Conservation (phyloP, 2,888 invertebrate genomes). For the Heteromurus nitidus region DNA sequence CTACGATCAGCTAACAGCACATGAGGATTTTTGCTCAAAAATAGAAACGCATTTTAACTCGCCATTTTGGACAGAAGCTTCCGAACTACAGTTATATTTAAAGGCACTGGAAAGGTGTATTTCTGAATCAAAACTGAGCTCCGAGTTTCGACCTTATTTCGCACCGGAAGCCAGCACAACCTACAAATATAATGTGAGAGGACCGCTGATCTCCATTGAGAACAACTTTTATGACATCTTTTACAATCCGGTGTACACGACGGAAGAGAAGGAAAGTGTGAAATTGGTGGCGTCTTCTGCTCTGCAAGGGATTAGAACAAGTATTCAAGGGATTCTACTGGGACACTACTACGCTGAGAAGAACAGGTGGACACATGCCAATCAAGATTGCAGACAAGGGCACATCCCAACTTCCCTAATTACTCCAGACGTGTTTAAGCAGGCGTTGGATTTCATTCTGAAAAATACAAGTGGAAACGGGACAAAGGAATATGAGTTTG, state of each 20-base stretch:
- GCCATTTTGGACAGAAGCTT: not conserved
- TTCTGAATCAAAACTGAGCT: not conserved
- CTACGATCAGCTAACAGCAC: not conserved
- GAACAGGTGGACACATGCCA: constrained; percentile 69
- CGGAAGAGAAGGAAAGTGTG: not conserved
- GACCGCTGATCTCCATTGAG: constrained; percentile 65
- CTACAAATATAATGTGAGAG: constrained; percentile 45
- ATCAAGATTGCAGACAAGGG: constrained; percentile 40
- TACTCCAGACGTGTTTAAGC: constrained; percentile 27
- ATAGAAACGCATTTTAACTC: constrained; percentile 66
- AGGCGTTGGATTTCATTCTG: constrained; percentile 14
- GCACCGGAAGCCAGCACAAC: not conserved
- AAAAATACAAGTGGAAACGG: too few relatives aligned
- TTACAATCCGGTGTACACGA: not conserved
- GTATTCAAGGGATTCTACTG: constrained; percentile 61
- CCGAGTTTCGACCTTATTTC: not conserved
- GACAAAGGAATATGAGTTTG: not conserved
- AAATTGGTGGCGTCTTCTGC: constrained; percentile 41
- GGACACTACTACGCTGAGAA: constrained; percentile 69
- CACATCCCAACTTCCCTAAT: constrained; percentile 63
- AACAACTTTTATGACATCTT: constrained; percentile 60
- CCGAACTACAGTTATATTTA: constrained; percentile 44
- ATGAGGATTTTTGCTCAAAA: constrained; percentile 52
- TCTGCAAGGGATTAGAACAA: constrained; percentile 65
- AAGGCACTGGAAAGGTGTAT: constrained; percentile 13